Percentiles rank a stretch among this genome's conserved stretches.
Evolutionary conservation across 2,113 vertebrate genomes (phyloP).

Genomic region (Pogonocichla stellata): DNA sequence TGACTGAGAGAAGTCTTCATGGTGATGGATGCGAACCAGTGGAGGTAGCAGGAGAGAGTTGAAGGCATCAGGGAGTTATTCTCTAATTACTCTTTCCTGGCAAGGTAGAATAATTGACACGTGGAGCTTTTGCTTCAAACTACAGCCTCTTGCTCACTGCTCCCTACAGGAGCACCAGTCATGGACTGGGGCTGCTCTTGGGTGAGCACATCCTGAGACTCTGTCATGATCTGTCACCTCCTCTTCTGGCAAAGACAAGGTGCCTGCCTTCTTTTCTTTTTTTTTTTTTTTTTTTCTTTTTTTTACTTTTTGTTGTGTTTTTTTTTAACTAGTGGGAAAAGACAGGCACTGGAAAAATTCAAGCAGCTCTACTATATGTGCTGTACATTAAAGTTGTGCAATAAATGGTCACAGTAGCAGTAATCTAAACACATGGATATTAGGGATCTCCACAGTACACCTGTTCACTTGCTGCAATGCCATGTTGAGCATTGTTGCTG

Average conservation of each 20-base stretch:
- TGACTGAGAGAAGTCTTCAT: not conserved
- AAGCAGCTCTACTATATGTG: not conserved
- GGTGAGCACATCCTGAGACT: not conserved
- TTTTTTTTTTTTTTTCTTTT: fast-evolving
- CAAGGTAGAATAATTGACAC: not conserved
- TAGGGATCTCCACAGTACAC: not conserved
- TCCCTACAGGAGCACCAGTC: not conserved
- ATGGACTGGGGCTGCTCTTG: not conserved
- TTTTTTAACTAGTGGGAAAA: not conserved
- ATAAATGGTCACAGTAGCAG: not conserved
- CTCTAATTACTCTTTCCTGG: not conserved
- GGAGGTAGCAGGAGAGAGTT: not conserved
- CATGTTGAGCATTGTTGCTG: not conserved
- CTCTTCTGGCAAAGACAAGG: not conserved
- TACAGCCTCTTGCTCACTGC: not conserved
- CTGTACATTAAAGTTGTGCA: not conserved
- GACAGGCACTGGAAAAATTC: not conserved
- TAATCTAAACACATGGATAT: not conserved
- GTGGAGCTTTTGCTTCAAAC: not conserved
- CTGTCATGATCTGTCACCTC: not conserved
- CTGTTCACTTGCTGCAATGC: not conserved
- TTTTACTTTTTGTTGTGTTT: too few relatives aligned
- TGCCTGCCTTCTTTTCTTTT: fast-evolving
- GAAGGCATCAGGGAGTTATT: not conserved
- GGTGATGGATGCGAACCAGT: not conserved